Base-by-base conservation (phyloP, 2,888 invertebrate species). In the Morpho deidamia region DNA sequence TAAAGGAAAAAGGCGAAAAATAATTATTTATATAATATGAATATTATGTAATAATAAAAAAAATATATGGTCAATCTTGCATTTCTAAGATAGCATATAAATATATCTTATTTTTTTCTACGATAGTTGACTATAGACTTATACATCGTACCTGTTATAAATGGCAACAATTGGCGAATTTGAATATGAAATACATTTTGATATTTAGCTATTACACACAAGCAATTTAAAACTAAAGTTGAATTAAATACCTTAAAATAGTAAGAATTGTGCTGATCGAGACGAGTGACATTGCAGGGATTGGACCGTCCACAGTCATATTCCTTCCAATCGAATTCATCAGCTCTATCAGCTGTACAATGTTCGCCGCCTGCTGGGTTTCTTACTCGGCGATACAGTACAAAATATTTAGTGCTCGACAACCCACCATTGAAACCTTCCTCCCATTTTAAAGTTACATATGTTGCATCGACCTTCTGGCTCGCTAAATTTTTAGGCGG, bases 401-500 rank as follows among this genome's bases (percentile, higher is more conserved):
- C 94, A 70, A 95, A 95, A 82, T 95, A 96, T 72, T 96, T 96
- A 0, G 97, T 97, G 68, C 94, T 95, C 45, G 93, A 92, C 51
- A 96, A 83, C 0, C 97, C 97, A 0, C 97, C 97, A 76, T 97
- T 96, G 75, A 97, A 98, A 0, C 97, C 97, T 0, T 96, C 93
- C 69, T 95, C 95, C 97, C 97, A 97, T 55, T 92, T 91, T 12
- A 97, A 84, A 0, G 95, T 93, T 0, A 97, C 95, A 70, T 92
- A 95, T 53, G 94, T 94, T 10, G 94, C 94, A 0, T 96, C 96
- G 0, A 95, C 92, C 71, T 94, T 94, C 55, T 94, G 90, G 8
- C 95, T 93, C 2, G 92, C 90, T 23, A 97, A 78, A 56, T 93
- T 92, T 7, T 92, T 92, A 0, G 97, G 97, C 54, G 93, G 92